phyloP scores from a whole-genome alignment of 2,888 invertebrate species.

The Magallana nippona region DNA sequence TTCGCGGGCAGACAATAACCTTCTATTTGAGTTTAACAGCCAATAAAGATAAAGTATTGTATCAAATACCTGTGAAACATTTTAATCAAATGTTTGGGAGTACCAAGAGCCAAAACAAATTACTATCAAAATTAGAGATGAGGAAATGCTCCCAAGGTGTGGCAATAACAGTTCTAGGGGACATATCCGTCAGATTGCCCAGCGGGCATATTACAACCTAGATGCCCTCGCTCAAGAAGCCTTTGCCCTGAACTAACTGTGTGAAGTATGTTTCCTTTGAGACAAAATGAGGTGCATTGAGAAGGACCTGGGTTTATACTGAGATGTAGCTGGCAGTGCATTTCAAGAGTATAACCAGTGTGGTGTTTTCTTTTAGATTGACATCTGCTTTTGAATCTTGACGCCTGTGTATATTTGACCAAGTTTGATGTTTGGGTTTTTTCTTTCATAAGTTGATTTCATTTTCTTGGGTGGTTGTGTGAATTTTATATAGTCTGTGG shows the following conservation, averaged over 20 bases:
- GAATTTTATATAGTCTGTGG: neutral
- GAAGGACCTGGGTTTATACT: neutral
- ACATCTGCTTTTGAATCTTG: no score
- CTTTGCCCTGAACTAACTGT: conserved; percentile 51
- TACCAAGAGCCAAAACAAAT: conserved; percentile 40
- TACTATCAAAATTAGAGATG: conserved; percentile 47
- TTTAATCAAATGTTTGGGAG: conserved; percentile 44
- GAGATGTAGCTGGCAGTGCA: no score
- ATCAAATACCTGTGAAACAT: neutral
- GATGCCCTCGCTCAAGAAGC: conserved; percentile 50
- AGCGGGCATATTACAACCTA: conserved; percentile 46
- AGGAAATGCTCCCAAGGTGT: conserved; percentile 44
- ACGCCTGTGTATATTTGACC: no score
- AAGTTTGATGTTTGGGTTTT: no score
- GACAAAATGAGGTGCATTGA: conserved; percentile 56
- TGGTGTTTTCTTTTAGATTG: neutral
- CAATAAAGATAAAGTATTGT: conserved; percentile 35
- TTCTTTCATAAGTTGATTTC: neutral
- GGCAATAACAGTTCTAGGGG: conserved; percentile 43
- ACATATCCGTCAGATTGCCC: conserved; percentile 48
- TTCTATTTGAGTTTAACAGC: conserved; percentile 34
- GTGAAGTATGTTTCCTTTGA: conserved; percentile 49
- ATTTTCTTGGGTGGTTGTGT: neutral
- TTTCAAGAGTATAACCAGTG: neutral
- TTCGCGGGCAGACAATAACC: conserved; percentile 43